These are phyloP conservation scores for Crocodylus rhombifer DNA, from an alignment of 2,797 vertebrate genomes.

Conservation along the genomic window DNA sequence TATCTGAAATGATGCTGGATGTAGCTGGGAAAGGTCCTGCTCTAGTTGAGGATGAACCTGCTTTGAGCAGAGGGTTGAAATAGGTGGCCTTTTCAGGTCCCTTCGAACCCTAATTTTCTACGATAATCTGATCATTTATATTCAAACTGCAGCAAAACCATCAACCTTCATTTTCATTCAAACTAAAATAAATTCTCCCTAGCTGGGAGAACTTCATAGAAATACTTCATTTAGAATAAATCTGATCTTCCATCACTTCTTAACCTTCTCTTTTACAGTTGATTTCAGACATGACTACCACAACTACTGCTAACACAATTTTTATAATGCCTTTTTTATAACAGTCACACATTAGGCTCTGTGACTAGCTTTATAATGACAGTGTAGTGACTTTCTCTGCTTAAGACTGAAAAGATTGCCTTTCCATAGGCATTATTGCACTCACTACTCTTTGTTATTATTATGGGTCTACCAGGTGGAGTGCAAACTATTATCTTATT, in stretches of 20 bases:
- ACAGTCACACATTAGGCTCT: background rate
- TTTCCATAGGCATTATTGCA: background rate
- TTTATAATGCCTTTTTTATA: conserved; percentile 9
- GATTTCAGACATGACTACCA: background rate
- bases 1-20: background rate
- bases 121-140: background rate
- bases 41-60: too few species aligned
- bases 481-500: background rate
- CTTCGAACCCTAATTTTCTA: too few species aligned
- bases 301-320: background rate
- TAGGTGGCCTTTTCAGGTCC: too few species aligned
- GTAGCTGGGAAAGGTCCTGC: too few species aligned
- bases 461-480: background rate
- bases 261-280: background rate
- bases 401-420: conserved; percentile 15
- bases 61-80: too few species aligned
- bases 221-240: conserved; percentile 29
- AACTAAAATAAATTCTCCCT: background rate
- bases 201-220: background rate
- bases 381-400: background rate
- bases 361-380: conserved; percentile 15
- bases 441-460: background rate
- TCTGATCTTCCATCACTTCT: background rate
- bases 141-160: background rate
- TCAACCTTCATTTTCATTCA: conserved; percentile 13